Conservation (phyloP, 2,113 vertebrate species). For the Cyanistes caeruleus region DNA sequence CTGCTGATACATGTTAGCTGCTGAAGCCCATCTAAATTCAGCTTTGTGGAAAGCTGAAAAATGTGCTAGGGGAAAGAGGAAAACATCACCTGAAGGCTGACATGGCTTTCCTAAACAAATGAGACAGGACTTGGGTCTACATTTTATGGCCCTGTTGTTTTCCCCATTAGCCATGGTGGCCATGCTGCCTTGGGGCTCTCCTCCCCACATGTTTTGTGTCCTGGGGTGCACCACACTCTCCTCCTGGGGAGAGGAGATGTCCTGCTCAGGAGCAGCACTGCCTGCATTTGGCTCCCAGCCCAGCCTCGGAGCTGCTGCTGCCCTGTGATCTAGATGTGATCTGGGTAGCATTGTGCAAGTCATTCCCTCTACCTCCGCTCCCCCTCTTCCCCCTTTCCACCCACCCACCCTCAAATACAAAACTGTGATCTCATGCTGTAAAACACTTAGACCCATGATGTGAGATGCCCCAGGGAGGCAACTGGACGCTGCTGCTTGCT, state of each 20-base stretch:
- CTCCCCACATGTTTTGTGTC: accelerated
- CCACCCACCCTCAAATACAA: not conserved
- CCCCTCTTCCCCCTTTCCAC: not conserved
- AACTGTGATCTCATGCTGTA: not conserved
- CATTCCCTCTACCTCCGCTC: not conserved
- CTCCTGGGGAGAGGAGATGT: not conserved
- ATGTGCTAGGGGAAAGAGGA: not conserved
- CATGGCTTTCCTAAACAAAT: not conserved
- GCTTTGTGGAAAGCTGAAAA: not conserved
- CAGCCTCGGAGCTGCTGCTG: not conserved
- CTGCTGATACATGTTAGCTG: not conserved
- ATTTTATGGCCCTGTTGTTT: not conserved
- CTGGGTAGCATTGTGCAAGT: not conserved
- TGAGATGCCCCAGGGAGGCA: not conserved
- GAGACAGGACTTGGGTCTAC: not conserved
- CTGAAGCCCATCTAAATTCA: not conserved
- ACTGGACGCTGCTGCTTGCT: not conserved
- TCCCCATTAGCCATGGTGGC: not conserved
- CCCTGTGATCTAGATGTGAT: constrained; percentile 7
- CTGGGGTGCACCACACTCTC: accelerated
- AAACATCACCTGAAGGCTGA: not conserved
- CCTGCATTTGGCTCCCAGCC: not conserved
- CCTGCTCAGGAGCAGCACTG: not conserved
- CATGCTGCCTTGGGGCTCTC: not conserved
- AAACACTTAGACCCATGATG: not conserved